Evolutionary conservation across 1,140 invertebrate genomes (phyloP).

Genomic region (Ceratosolen fusciceps): DNA sequence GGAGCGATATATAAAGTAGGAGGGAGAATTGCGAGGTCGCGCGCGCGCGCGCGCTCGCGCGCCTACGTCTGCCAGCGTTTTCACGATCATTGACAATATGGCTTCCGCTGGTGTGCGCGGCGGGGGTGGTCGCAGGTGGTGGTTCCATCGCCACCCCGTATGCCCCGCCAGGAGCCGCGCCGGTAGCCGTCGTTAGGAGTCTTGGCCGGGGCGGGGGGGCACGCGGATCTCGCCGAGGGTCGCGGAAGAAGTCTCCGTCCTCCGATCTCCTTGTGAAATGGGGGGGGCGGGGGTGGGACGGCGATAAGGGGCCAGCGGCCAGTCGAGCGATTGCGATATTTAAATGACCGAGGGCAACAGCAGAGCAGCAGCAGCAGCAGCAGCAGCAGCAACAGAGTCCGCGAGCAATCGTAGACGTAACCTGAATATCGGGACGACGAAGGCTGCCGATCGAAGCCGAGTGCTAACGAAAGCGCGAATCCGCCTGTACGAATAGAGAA

Average conservation of each 20-base stretch:
- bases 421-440: neutral
- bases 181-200: neutral
- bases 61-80: neutral
- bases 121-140: neutral
- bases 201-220: too few species aligned
- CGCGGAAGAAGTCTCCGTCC: too few species aligned
- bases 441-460: neutral
- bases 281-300: neutral
- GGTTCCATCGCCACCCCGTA: neutral
- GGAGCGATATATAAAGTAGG: neutral
- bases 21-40: neutral
- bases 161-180: neutral
- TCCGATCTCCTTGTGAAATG: too few species aligned
- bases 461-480: neutral
- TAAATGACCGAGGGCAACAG: neutral
- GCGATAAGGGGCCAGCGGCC: neutral
- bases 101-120: neutral
- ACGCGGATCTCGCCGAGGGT: too few species aligned
- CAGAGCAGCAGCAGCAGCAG: too few species aligned
- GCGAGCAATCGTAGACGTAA: neutral
- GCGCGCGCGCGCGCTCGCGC: neutral
- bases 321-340: neutral
- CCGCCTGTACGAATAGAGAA: neutral
- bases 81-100: constrained; percentile 22
- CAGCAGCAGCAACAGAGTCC: too few species aligned